A percentile compares a stretch with the other conserved stretches of the same genome.
phyloP scores from a whole-genome alignment of 2,113 vertebrate species.

The Microcebus lehilahytsara region DNA sequence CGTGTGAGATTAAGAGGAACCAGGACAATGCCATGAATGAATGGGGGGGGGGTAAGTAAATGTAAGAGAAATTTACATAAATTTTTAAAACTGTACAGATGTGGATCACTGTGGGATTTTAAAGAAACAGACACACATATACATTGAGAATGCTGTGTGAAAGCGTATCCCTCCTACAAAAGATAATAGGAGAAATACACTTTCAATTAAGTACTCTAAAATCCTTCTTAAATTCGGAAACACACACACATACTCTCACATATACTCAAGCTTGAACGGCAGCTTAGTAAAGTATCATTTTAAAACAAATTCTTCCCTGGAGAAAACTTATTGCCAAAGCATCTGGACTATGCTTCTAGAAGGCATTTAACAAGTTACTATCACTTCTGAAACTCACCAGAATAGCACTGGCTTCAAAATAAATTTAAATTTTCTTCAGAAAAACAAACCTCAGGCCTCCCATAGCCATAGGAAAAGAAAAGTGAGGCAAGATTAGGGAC shows the following conservation, averaged over 20 bases:
- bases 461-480: conserved; percentile 22
- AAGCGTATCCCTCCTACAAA: not conserved
- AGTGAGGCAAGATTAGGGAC: conserved; percentile 35
- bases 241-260: not conserved
- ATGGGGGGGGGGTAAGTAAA: not conserved
- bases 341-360: conserved; percentile 74
- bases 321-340: conserved; percentile 76
- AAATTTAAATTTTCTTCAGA: conserved; percentile 76
- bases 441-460: conserved; percentile 68
- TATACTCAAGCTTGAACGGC: not conserved
- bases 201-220: conserved; percentile 6
- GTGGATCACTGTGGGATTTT: not conserved
- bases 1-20: not conserved
- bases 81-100: conserved; percentile 25
- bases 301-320: conserved; percentile 65
- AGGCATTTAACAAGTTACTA: conserved; percentile 65
- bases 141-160: not conserved
- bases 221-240: conserved; percentile 49
- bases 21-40: not conserved
- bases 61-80: not conserved
- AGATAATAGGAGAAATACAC: not conserved
- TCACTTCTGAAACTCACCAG: conserved; percentile 69
- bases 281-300: conserved; percentile 60
- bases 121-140: not conserved
- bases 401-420: conserved; percentile 71